Evolutionary conservation across 2,888 invertebrate species (phyloP).

Genomic region (Monochamus alternatus): DNA sequence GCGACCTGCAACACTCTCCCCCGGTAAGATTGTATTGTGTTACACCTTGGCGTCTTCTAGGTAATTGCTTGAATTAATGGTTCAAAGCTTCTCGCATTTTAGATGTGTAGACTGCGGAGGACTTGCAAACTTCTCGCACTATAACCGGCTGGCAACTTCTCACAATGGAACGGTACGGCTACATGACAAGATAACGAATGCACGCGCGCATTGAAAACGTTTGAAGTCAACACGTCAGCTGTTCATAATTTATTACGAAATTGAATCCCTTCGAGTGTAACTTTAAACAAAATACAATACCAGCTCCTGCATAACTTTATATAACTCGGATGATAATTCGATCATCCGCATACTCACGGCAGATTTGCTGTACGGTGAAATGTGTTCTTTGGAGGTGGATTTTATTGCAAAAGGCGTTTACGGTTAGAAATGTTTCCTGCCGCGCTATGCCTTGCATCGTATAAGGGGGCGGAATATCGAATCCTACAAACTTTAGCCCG

Average conservation of each 20-base stretch:
- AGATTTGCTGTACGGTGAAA: constrained; percentile 20
- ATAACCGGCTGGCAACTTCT: constrained; percentile 21
- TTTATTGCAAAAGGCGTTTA: constrained; percentile 11
- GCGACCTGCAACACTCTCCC: not conserved
- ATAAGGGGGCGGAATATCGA: not conserved
- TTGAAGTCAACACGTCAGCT: constrained; percentile 56
- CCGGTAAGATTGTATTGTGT: not conserved
- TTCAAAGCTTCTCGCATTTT: constrained; percentile 14
- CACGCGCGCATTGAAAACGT: constrained; percentile 36
- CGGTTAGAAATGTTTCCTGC: not conserved
- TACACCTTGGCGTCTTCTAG: constrained; percentile 18
- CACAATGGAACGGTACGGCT: constrained; percentile 24
- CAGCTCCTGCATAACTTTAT: constrained; percentile 36
- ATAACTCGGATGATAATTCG: constrained; percentile 37
- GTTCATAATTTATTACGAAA: constrained; percentile 56
- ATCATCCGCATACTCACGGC: constrained; percentile 29
- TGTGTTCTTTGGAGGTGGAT: not conserved
- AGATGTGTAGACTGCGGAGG: constrained; percentile 15
- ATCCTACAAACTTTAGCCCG: not conserved
- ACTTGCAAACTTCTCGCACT: constrained; percentile 22
- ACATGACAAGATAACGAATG: constrained; percentile 31
- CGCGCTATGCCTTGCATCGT: not conserved
- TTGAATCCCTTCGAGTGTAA: constrained; percentile 52
- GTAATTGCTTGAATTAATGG: constrained; percentile 31
- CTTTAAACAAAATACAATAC: constrained; percentile 49